Conservation (phyloP, 2,113 vertebrate species). For the Crotophaga sulcirostris region DNA sequence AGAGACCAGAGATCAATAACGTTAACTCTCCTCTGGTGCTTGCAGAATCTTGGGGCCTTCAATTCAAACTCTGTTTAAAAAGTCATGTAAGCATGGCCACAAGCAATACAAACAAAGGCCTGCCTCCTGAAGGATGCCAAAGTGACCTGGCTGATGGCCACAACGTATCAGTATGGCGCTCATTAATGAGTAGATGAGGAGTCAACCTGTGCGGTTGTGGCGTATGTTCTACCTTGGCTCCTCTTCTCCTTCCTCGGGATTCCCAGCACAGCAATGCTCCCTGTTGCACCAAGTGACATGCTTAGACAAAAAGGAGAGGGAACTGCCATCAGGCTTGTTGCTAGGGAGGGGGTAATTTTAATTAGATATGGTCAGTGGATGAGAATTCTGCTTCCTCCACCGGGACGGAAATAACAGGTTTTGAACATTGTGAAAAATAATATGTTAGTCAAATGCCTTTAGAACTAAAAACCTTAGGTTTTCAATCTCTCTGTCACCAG, state of each 20-base stretch:
- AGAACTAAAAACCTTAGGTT: neutral
- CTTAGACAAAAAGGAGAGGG: neutral
- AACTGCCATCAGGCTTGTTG: neutral
- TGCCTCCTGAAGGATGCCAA: neutral
- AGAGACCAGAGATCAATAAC: neutral
- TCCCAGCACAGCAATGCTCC: neutral
- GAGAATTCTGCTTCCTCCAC: neutral
- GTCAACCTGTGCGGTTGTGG: neutral
- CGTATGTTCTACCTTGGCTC: neutral
- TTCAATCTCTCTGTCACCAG: neutral
- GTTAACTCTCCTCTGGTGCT: neutral
- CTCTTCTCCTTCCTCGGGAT: neutral
- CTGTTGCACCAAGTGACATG: accelerated
- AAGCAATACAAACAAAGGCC: neutral
- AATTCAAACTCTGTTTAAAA: neutral
- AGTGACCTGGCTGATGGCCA: neutral
- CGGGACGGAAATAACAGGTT: neutral
- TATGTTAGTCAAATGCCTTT: neutral
- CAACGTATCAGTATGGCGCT: accelerated
- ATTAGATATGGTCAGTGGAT: neutral
- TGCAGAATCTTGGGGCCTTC: neutral
- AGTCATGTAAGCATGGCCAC: neutral
- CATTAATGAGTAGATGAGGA: neutral
- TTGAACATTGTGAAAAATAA: neutral
- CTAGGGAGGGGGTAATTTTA: neutral